Base-by-base conservation (phyloP, 1,140 invertebrate species). In the Paralvinella palmiformis region DNA sequence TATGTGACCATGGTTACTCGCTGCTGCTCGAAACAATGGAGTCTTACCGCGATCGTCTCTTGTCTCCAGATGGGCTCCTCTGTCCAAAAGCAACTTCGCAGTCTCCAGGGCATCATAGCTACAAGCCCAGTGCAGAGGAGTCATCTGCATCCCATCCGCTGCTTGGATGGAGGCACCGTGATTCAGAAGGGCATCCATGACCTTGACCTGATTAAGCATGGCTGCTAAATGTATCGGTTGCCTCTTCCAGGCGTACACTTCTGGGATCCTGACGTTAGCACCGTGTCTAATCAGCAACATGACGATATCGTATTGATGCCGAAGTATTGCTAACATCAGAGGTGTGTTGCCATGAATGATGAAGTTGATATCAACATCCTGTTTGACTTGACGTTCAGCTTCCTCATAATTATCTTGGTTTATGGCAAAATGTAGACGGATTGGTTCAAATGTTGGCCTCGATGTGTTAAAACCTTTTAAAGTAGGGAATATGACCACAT, bases 401-500 rank as follows among this genome's bases (percentile, higher is more conserved):
- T 52, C 48, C 15, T 22, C 24, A 10, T 29, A 10, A 13, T 52
- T 52, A 29, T 52, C 48, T 27, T 5, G 24, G 48, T 52, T 52
- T 22, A 52, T 52, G 48, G 48, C 48, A 52, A 52, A 52, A n/a
- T 52, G 48, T 20, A 52, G 48, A 20, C 48, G 48, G 10, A 52
- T 29, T 10, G 48, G 48, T 52, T 22, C 48, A 52, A 52, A 52
- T 7, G 48, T 52, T n/a, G n/a, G n/a, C n/a, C n/a, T n/a, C n/a
- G n/a, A n/a, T n/a, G n/a, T n/a, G n/a, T n/a, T n/a, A n/a, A n/a
- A n/a, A n/a, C n/a, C n/a, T n/a, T n/a, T n/a, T n/a, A n/a, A n/a
- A n/a, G n/a, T n/a, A n/a, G n/a, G n/a, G n/a, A n/a, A n/a, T n/a
- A n/a, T n/a, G n/a, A n/a, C n/a, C n/a, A n/a, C n/a, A n/a, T n/a